phyloP scores from a whole-genome alignment of 2,113 vertebrate genomes.

The Ancistrus triradiatus region DNA sequence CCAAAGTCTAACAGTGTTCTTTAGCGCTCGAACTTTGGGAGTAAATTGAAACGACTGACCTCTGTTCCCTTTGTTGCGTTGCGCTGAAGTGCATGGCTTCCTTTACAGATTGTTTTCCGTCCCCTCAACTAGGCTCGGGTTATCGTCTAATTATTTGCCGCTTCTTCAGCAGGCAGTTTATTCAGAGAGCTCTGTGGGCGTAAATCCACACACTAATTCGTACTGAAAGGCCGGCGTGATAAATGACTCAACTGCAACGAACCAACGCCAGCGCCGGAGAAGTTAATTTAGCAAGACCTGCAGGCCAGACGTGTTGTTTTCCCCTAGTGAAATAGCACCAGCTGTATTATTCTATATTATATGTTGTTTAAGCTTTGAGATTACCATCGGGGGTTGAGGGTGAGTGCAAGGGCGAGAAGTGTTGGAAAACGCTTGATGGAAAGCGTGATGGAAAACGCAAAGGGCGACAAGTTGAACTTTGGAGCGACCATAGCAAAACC shows the following conservation, averaged over 20 bases:
- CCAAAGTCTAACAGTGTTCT: slow-evolving; percentile 6
- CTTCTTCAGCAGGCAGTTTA: slow-evolving; percentile 27
- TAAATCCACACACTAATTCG: slow-evolving; percentile 23
- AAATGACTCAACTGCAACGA: slow-evolving; percentile 22
- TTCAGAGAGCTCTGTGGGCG: slow-evolving; percentile 26
- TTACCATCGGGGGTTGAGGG: neutral
- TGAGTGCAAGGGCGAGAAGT: too few species aligned
- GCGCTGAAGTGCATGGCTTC: slow-evolving; percentile 10
- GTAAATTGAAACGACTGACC: slow-evolving; percentile 19
- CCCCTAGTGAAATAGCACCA: neutral
- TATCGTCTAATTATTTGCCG: slow-evolving; percentile 32
- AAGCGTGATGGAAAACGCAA: too few species aligned
- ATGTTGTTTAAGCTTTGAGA: neutral
- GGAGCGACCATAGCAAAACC: too few species aligned
- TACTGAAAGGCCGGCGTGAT: slow-evolving; percentile 25
- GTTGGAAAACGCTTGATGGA: too few species aligned
- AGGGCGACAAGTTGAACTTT: too few species aligned
- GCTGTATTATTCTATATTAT: neutral
- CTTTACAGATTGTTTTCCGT: slow-evolving; percentile 16
- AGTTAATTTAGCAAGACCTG: slow-evolving; percentile 31
- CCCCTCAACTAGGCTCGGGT: slow-evolving; percentile 17
- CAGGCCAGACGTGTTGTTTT: neutral
- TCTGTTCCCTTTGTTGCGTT: neutral
- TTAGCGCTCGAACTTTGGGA: slow-evolving; percentile 2
- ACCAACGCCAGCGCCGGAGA: slow-evolving; percentile 26